Evolutionary conservation across 2,888 invertebrate genomes (phyloP).

Genomic region (Erebia epiphron): DNA sequence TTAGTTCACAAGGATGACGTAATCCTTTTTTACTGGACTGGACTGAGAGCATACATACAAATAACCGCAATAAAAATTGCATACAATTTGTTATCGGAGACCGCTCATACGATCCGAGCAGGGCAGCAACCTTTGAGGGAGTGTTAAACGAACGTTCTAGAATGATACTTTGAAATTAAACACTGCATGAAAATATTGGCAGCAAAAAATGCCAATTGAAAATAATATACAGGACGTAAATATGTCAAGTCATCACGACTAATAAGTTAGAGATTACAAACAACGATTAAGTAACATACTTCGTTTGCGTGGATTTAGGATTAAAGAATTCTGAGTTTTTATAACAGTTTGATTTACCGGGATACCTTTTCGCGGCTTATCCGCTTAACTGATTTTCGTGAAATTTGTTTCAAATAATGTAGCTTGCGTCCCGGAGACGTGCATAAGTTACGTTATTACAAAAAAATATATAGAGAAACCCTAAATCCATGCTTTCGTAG

Average conservation of each 20-base stretch:
- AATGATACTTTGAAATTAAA: constrained; percentile 12
- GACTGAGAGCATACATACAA: constrained; percentile 61
- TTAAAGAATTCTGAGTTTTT: no score
- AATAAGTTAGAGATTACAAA: neutral
- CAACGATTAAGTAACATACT: no score
- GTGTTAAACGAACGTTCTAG: constrained; percentile 2
- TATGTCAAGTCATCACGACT: neutral
- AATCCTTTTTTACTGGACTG: constrained; percentile 46
- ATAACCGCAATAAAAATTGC: constrained; percentile 41
- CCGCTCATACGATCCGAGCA: constrained; percentile 25
- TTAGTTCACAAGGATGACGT: constrained; percentile 20
- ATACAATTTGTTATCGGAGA: constrained; percentile 36
- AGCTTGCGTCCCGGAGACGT: neutral
- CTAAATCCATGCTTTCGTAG: no score
- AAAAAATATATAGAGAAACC: no score
- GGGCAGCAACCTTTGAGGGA: constrained; percentile 31
- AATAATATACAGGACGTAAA: constrained; percentile 1
- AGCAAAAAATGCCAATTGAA: constrained; percentile 2
- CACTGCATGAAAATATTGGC: constrained; percentile 2
- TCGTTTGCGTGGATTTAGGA: no score
- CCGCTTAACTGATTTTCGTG: neutral
- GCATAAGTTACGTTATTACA: neutral
- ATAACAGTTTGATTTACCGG: no score
- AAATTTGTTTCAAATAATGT: neutral
- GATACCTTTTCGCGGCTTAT: no score